phyloP scores from a whole-genome alignment of 2,888 invertebrate species.

The Cremastobaeus sp. region DNA sequence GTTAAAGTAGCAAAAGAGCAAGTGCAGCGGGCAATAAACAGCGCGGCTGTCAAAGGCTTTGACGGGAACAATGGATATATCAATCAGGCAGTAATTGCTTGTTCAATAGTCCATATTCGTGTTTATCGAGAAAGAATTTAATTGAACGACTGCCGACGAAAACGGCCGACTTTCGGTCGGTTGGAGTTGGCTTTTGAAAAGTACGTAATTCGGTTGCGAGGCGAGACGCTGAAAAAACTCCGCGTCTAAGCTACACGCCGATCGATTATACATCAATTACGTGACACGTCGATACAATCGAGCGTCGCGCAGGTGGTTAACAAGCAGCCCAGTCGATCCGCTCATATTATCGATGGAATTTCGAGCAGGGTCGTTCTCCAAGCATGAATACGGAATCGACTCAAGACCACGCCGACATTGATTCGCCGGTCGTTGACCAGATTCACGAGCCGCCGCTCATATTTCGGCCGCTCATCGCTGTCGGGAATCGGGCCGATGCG shows the following conservation, averaged over 20 bases:
- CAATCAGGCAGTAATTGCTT: constrained; percentile 35
- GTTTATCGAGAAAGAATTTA: constrained; percentile 19
- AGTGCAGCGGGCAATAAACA: constrained; percentile 25
- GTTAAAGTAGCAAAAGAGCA: constrained; percentile 17
- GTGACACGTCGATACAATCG: constrained; percentile 54
- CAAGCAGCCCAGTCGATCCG: constrained; percentile 29
- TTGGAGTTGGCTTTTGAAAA: constrained; percentile 11
- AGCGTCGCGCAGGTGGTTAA: constrained; percentile 41
- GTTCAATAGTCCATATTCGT: constrained; percentile 18
- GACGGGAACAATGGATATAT: constrained; percentile 35
- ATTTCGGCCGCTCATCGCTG: too few relatives aligned
- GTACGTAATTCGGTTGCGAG: constrained; percentile 26
- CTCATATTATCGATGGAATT: constrained; percentile 60
- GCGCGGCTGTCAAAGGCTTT: constrained; percentile 35
- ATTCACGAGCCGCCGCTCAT: neutral
- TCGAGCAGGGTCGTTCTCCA: constrained; percentile 54
- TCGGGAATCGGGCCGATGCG: too few relatives aligned
- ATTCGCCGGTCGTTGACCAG: constrained; percentile 59
- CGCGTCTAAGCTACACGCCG: constrained; percentile 23
- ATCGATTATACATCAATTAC: constrained; percentile 54
- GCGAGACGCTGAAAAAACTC: constrained; percentile 15
- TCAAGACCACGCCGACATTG: constrained; percentile 43
- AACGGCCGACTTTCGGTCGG: neutral
- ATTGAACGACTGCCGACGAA: constrained; percentile 23
- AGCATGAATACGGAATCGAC: constrained; percentile 61